Conservation (phyloP, 2,113 vertebrate genomes). For the Papio anubis region DNA sequence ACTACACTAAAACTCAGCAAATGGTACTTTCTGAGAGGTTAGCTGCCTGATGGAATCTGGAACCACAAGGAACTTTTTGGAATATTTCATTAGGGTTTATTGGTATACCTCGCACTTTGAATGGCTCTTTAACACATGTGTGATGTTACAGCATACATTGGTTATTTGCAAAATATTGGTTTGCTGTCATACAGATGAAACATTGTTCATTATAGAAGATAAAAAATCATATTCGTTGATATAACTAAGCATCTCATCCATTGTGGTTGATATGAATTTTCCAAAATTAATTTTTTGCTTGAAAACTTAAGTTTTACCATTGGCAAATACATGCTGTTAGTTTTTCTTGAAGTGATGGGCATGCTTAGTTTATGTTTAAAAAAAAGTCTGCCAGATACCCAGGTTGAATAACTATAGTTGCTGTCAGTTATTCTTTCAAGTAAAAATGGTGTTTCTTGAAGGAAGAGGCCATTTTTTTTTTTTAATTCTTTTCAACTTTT, state of each 20-base stretch:
- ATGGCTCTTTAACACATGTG: not conserved
- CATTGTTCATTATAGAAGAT: not conserved
- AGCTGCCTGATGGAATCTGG: not conserved
- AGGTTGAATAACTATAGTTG: not conserved
- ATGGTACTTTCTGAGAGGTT: not conserved
- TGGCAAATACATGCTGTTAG: not conserved
- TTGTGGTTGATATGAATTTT: not conserved
- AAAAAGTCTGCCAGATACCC: not conserved
- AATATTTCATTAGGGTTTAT: not conserved
- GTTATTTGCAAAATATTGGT: not conserved
- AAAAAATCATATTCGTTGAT: not conserved
- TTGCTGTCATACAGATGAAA: not conserved
- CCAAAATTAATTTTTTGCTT: constrained; percentile 16
- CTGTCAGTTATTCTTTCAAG: constrained; percentile 32
- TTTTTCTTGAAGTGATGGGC: not conserved
- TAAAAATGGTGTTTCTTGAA: constrained; percentile 42
- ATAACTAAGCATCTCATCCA: not conserved
- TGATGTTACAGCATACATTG: not conserved
- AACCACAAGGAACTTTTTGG: not conserved
- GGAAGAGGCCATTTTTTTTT: not conserved
- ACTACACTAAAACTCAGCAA: not conserved
- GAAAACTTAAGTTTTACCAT: constrained; percentile 44
- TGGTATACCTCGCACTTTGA: not conserved
- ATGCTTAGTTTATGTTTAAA: constrained; percentile 3
- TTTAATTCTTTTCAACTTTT: too few species aligned